These are phyloP conservation scores for Leucozona laternaria DNA, from an alignment of 2,888 invertebrate species.

Conservation along the genomic window DNA sequence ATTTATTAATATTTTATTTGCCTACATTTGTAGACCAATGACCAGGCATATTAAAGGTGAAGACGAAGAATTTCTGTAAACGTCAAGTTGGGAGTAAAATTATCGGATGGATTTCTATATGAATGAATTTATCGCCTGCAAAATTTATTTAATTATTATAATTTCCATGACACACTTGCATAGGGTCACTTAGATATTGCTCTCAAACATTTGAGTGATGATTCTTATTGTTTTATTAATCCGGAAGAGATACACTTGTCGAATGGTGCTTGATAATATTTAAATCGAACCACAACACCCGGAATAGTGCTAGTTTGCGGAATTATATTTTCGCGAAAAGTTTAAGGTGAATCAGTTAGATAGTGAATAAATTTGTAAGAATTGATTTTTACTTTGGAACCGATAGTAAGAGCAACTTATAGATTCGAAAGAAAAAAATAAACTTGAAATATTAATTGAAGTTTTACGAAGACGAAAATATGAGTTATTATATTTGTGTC, in stretches of 20 bases:
- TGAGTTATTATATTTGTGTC: too few species aligned
- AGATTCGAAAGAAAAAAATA: not conserved
- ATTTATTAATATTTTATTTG: constrained; percentile 33
- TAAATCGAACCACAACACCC: constrained; percentile 22
- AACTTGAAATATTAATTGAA: not conserved
- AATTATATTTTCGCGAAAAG: constrained; percentile 38
- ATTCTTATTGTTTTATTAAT: constrained; percentile 24
- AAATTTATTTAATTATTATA: not conserved
- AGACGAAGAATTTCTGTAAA: not conserved
- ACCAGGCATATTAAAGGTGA: not conserved
- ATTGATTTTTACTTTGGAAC: not conserved
- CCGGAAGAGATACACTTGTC: constrained; percentile 41
- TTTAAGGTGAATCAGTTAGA: constrained; percentile 50
- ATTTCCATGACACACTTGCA: constrained; percentile 52
- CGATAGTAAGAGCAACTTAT: not conserved
- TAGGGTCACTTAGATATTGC: constrained; percentile 17
- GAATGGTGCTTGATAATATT: constrained; percentile 24
- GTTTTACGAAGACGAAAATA: not conserved
- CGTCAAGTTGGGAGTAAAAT: not conserved
- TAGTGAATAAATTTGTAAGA: constrained; percentile 38
- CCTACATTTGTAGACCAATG: constrained; percentile 1
- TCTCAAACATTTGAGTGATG: not conserved
- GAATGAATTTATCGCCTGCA: not conserved
- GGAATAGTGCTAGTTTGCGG: constrained; percentile 46
- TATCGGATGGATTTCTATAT: not conserved